These are phyloP conservation scores for Corythornis cristatus DNA, from an alignment of 2,113 vertebrate species.

Conservation along the genomic window DNA sequence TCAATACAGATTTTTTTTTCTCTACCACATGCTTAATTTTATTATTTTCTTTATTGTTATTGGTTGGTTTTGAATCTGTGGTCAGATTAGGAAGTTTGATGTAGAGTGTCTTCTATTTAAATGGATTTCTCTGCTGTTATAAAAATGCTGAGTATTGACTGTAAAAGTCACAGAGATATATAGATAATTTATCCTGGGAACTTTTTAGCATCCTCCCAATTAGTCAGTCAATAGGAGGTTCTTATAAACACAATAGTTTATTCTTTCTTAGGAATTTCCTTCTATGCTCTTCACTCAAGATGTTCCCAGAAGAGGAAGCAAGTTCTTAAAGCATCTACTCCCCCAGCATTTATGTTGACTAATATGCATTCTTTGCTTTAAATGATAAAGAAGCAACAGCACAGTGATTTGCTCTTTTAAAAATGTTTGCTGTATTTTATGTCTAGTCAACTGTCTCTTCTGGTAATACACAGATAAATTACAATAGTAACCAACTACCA, in stretches of 20 bases:
- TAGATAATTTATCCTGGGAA: slow-evolving; percentile 60
- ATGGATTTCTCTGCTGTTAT: slow-evolving; percentile 50
- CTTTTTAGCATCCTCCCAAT: slow-evolving; percentile 67
- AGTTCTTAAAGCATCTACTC: slow-evolving; percentile 46
- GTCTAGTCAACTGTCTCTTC: slow-evolving; percentile 32
- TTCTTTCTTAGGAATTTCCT: slow-evolving; percentile 67
- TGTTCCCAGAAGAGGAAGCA: slow-evolving; percentile 62
- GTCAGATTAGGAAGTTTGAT: slow-evolving; percentile 52
- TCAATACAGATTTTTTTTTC: neutral
- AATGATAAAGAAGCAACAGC: slow-evolving; percentile 45
- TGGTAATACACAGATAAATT: slow-evolving; percentile 52
- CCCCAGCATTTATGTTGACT: slow-evolving; percentile 43
- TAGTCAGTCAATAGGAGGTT: slow-evolving; percentile 67
- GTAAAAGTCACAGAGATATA: slow-evolving; percentile 43
- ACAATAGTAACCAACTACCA: neutral
- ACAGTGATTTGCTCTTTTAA: slow-evolving; percentile 28
- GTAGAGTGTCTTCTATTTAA: slow-evolving; percentile 58
- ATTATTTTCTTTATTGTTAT: slow-evolving; percentile 45
- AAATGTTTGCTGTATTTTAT: slow-evolving; percentile 54
- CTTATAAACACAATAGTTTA: slow-evolving; percentile 69
- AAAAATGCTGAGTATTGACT: slow-evolving; percentile 47
- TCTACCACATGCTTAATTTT: slow-evolving; percentile 23
- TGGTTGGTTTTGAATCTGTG: slow-evolving; percentile 33
- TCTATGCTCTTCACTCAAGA: slow-evolving; percentile 35
- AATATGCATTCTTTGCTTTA: slow-evolving; percentile 33